Conservation (phyloP, 2,888 invertebrate genomes). For the Pantelozetes paolii region DNA sequence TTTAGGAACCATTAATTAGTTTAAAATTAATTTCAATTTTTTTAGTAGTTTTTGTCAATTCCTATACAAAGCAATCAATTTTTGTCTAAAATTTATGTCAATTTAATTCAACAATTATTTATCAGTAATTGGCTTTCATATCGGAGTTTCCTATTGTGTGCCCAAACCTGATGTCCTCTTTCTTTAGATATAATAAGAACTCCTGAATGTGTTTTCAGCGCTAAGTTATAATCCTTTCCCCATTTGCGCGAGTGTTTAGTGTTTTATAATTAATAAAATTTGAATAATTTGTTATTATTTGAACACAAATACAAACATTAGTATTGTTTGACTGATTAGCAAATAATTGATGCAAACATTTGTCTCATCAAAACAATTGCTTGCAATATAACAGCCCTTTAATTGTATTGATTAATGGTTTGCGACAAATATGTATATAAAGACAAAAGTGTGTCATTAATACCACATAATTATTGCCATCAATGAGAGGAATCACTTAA, state of each 20-base stretch:
- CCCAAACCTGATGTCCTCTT: conserved; percentile 17
- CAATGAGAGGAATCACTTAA: conserved; percentile 24
- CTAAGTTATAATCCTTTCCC: conserved; percentile 16
- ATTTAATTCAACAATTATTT: background rate
- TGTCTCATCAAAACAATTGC: conserved; percentile 24
- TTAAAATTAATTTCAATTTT: conserved; percentile 4
- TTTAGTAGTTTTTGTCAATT: background rate
- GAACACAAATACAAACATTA: conserved; percentile 12
- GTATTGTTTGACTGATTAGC: background rate
- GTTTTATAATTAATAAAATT: background rate
- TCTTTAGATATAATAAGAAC: conserved; percentile 6
- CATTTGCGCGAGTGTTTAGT: conserved; percentile 34
- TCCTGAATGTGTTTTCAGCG: conserved; percentile 21
- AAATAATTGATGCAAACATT: conserved; percentile 31
- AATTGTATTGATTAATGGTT: conserved; percentile 3
- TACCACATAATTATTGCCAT: conserved; percentile 19
- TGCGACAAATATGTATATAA: background rate
- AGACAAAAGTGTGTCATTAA: background rate
- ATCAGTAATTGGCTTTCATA: background rate
- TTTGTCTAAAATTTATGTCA: background rate
- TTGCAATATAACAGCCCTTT: conserved; percentile 28
- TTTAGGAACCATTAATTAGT: conserved; percentile 29
- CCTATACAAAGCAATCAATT: conserved; percentile 24
- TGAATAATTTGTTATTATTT: background rate
- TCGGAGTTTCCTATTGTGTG: conserved; percentile 16